Evolutionary conservation across 2,888 invertebrate species (phyloP).

Genomic region (Iselma pallidipennis): DNA sequence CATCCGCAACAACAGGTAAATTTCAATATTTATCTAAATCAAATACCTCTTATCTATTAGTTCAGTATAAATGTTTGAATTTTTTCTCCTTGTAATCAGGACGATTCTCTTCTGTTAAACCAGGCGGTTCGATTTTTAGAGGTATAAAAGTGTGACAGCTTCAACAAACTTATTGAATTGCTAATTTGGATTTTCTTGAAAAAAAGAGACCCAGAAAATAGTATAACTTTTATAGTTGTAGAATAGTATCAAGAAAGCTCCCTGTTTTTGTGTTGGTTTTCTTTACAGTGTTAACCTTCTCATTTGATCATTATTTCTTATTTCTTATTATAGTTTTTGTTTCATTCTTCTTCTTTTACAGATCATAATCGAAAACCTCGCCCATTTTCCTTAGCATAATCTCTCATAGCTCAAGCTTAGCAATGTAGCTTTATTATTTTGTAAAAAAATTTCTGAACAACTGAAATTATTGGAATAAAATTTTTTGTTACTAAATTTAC

Average conservation of each 20-base stretch:
- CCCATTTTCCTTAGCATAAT: slow-evolving; percentile 61
- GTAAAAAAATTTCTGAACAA: background rate
- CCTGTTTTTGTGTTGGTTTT: slow-evolving; percentile 16
- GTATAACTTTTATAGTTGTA: slow-evolving; percentile 14
- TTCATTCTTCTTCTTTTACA: slow-evolving; percentile 55
- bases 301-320: slow-evolving; percentile 4
- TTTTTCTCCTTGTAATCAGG: slow-evolving; percentile 39
- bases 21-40: slow-evolving; percentile 1
- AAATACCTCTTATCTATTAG: background rate
- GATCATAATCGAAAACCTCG: slow-evolving; percentile 63
- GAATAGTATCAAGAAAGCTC: slow-evolving; percentile 35
- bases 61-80: background rate
- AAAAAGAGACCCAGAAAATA: slow-evolving; percentile 4
- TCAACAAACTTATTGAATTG: slow-evolving; percentile 12
- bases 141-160: slow-evolving; percentile 42
- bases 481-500: background rate
- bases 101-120: slow-evolving; percentile 53
- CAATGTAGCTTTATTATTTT: background rate
- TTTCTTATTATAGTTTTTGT: slow-evolving; percentile 17
- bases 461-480: background rate
- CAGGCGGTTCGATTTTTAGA: slow-evolving; percentile 51
- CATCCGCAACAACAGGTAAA: slow-evolving; percentile 49
- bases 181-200: slow-evolving; percentile 23
- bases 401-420: background rate
- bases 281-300: slow-evolving; percentile 2